Base-by-base conservation (phyloP, 2,113 vertebrate species). In the Gnathonemus longibarbis region DNA sequence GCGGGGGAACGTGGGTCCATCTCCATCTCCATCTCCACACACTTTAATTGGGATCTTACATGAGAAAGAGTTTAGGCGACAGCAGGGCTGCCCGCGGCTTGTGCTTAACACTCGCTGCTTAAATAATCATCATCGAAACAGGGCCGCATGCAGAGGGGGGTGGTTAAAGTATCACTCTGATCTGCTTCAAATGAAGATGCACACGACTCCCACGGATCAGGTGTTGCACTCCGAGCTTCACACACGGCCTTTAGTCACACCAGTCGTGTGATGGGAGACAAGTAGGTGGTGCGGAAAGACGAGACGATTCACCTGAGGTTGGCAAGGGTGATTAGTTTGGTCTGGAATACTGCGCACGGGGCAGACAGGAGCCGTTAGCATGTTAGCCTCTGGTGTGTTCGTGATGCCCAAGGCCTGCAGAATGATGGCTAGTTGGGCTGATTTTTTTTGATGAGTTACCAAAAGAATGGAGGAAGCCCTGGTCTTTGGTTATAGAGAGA, bases 1-100 rank as follows among this genome's bases (percentile, higher is more conserved):
- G 95, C 95, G 94, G 96, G 96, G 96, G 95, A 95, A 96, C 94
- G 87, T 0, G 95, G 95, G 94, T 91, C 95, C 96, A 35, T 96
- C 96, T 96, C 96, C 96, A 35, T 96, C 96, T 96, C 96, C 95
- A 95, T 95, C 94, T 97, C 96, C 95, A 96, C 96, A 96, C 95
- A 96, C 96, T 95, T 96, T 95, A 94, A 94, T 94, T 93, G 93
- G 93, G 93, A 92, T 93, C 94, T 96, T 96, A 96, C 92, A 93
- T 91, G 93, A 91, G 94, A 92, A 93, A 94, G 95, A 94, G 90
- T 90, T 93, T 93, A 92, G 52, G 74, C 39, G 88, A 42, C 42
- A 31, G 53, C 66, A 85, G 90, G 88, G 46, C 70, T 48, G 42
- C 83, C 83, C 9, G 53, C 21, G 90, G 58, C 88, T 88, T 42